Evolutionary conservation across 2,113 vertebrate genomes (phyloP).

Genomic region (Thamnophis sirtalis): DNA sequence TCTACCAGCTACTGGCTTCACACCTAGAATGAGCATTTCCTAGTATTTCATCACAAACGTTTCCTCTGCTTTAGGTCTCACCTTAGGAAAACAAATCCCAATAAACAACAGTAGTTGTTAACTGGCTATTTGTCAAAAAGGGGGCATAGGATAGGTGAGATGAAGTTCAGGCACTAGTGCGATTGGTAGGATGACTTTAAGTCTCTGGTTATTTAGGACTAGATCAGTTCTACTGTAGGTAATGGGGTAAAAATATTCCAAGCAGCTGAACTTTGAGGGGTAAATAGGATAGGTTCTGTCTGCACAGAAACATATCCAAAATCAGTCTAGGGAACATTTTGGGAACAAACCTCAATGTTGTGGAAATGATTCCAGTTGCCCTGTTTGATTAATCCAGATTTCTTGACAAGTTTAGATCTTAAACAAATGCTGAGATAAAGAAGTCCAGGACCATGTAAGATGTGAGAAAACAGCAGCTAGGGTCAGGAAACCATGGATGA

Average conservation of each 20-base stretch:
- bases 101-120: neutral
- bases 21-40: neutral
- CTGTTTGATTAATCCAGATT: neutral
- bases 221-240: constrained; percentile 24
- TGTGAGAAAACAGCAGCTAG: constrained; percentile 4
- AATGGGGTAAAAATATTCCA: constrained; percentile 8
- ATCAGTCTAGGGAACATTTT: neutral
- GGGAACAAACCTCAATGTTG: neutral
- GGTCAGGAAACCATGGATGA: constrained; percentile 1
- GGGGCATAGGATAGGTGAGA: too few species aligned
- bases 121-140: neutral
- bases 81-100: neutral
- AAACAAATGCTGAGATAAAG: neutral
- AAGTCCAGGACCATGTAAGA: neutral
- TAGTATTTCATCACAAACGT: neutral
- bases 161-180: neutral
- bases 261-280: neutral
- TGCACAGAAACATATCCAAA: neutral
- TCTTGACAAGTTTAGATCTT: neutral
- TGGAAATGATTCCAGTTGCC: neutral
- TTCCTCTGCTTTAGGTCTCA: neutral
- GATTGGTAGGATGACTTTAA: neutral
- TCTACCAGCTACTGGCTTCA: neutral
- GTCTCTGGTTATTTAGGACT: neutral
- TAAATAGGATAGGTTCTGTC: fast-evolving